phyloP scores from a whole-genome alignment of 2,113 vertebrate species.

The Lasiurus borealis region DNA sequence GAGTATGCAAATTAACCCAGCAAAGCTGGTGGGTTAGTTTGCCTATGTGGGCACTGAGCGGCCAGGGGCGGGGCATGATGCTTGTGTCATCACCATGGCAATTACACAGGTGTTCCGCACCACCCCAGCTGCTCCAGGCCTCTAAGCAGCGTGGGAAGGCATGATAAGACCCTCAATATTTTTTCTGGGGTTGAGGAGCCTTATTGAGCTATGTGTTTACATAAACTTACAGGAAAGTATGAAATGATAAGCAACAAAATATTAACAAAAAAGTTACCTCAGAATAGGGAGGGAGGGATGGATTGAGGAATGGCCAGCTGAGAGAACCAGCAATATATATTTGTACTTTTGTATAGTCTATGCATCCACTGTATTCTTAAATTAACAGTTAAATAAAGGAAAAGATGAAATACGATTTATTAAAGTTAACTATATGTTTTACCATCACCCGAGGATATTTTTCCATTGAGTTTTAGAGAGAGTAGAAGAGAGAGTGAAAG shows the following conservation, averaged over 20 bases:
- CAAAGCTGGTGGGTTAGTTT: too few relatives aligned
- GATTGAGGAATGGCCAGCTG: background rate
- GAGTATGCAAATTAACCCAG: too few relatives aligned
- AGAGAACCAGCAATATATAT: background rate
- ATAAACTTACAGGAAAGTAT: background rate
- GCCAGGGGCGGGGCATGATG: too few relatives aligned
- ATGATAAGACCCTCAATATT: background rate
- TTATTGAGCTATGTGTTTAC: background rate
- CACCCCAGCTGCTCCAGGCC: too few relatives aligned
- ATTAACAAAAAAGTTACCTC: background rate
- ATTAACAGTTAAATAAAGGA: background rate
- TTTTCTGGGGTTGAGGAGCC: background rate
- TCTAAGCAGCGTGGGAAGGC: too few relatives aligned
- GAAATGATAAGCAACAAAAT: background rate
- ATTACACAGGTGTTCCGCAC: too few relatives aligned
- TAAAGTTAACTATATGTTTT: constrained; percentile 10
- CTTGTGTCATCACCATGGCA: too few relatives aligned
- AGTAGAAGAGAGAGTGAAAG: too few relatives aligned
- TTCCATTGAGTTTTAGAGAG: too few relatives aligned
- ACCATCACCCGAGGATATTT: too few relatives aligned
- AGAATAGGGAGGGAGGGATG: background rate
- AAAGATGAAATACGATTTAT: constrained; percentile 19
- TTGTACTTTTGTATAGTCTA: background rate
- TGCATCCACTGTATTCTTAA: background rate
- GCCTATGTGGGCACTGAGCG: too few relatives aligned